Conservation (phyloP, 2,113 vertebrate species). For the Azemiops feae region DNA sequence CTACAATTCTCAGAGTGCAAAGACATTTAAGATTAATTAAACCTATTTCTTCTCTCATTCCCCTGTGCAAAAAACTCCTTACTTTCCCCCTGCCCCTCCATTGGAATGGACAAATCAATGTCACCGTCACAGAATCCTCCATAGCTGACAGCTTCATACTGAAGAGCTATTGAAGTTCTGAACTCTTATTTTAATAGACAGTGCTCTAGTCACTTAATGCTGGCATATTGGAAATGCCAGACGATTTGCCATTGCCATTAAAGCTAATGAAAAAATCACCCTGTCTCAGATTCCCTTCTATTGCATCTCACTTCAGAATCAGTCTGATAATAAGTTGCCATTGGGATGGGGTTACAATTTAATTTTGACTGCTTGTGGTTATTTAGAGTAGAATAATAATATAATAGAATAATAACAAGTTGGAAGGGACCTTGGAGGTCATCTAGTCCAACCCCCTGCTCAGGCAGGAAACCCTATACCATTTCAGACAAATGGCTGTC, state of each 20-base stretch:
- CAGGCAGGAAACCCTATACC: neutral
- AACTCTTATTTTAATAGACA: neutral
- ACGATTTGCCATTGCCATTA: constrained; percentile 14
- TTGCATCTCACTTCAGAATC: neutral
- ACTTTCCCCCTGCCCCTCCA: neutral
- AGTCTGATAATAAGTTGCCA: neutral
- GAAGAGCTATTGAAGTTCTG: constrained; percentile 32
- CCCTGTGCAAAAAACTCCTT: neutral
- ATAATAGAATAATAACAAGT: neutral
- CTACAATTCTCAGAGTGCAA: constrained; percentile 72
- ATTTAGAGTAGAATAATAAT: neutral
- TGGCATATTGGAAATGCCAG: constrained; percentile 9
- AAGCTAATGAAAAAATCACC: constrained; percentile 36
- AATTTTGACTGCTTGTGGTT: neutral
- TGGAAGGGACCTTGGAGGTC: neutral
- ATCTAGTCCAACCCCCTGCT: neutral
- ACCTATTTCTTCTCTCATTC: constrained; percentile 57
- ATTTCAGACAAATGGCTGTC: neutral
- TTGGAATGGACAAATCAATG: constrained; percentile 39
- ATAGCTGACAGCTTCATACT: constrained; percentile 3
- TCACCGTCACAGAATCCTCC: constrained; percentile 28
- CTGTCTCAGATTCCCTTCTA: neutral
- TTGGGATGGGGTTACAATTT: neutral
- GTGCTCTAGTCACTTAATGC: constrained; percentile 10
- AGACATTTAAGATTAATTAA: constrained; percentile 78